Evolutionary conservation across 2,797 vertebrate genomes (phyloP).

Genomic region (Platyrinchus mystaceus): DNA sequence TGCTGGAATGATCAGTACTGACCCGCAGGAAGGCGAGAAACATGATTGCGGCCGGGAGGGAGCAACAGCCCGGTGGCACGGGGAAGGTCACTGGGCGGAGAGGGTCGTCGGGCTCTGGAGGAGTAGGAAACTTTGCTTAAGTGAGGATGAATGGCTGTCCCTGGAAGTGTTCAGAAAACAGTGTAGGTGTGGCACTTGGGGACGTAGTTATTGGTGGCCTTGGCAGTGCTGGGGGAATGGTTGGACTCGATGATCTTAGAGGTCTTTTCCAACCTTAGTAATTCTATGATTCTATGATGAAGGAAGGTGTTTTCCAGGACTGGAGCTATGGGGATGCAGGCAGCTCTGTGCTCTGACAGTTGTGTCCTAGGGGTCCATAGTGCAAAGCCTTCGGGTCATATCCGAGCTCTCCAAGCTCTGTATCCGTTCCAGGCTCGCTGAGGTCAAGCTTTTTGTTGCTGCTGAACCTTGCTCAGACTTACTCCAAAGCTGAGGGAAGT

Average conservation of each 20-base stretch:
- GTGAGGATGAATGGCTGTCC: not conserved
- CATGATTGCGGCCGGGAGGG: rapidly evolving
- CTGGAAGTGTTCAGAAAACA: not conserved
- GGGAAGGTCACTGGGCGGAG: rapidly evolving
- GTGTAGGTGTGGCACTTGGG: rapidly evolving
- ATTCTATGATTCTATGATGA: rapidly evolving
- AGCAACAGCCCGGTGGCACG: not conserved
- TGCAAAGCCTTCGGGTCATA: not conserved
- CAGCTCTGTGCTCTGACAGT: not conserved
- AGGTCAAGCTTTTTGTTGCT: rapidly evolving
- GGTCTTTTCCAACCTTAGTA: not conserved
- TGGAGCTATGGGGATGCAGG: not conserved
- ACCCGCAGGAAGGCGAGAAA: not conserved
- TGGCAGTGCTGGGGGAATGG: not conserved
- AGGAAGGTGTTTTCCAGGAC: not conserved
- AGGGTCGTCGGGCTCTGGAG: not conserved
- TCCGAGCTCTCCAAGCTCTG: not conserved
- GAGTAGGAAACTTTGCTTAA: not conserved
- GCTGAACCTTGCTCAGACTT: not conserved
- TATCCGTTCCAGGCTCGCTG: rapidly evolving
- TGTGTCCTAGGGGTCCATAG: not conserved
- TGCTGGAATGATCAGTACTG: rapidly evolving
- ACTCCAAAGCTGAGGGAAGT: not conserved
- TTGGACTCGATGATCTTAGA: not conserved
- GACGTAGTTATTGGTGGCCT: not conserved